These are phyloP conservation scores for Zaprionus capensis DNA, from an alignment of 1,140 invertebrate genomes.

Conservation along the genomic window DNA sequence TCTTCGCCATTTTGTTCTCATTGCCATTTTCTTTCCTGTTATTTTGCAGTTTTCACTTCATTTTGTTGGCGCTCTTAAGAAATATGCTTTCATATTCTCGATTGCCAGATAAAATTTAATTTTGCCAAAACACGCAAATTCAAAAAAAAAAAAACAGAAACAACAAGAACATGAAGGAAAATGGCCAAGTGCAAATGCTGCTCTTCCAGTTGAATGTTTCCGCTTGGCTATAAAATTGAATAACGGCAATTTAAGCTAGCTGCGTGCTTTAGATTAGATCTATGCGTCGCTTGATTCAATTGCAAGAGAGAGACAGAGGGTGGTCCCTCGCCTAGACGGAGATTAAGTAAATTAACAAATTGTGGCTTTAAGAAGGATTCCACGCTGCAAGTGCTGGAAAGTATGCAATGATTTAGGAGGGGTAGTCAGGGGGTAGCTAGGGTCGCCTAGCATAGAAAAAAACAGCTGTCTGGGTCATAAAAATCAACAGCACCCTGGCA, in stretches of 20 bases:
- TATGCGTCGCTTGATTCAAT: slow-evolving; percentile 43
- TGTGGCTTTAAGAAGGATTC: slow-evolving; percentile 33
- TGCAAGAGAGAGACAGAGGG: background rate
- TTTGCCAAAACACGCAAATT: slow-evolving; percentile 20
- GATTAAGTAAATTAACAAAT: slow-evolving; percentile 52
- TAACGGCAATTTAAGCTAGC: slow-evolving; percentile 39
- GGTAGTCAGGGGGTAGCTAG: background rate
- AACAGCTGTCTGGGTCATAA: slow-evolving; percentile 78
- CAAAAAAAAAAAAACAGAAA: background rate
- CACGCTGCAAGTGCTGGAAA: slow-evolving; percentile 31
- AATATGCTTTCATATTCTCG: slow-evolving; percentile 37
- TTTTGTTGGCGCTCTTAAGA: slow-evolving; percentile 4
- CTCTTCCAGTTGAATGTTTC: background rate
- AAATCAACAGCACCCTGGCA: slow-evolving; percentile 74
- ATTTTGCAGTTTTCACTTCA: slow-evolving; percentile 17
- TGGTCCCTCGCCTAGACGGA: background rate
- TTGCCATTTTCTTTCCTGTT: background rate
- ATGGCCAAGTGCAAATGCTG: slow-evolving; percentile 3
- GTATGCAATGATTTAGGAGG: slow-evolving; percentile 59
- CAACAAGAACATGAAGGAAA: slow-evolving; percentile 7
- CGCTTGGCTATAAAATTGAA: slow-evolving; percentile 51
- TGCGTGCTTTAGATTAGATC: slow-evolving; percentile 44
- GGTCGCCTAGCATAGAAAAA: slow-evolving; percentile 15
- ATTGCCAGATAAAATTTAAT: slow-evolving; percentile 35
- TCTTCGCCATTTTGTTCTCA: background rate